phyloP scores from a whole-genome alignment of 2,888 invertebrate species.

The Zeuzera pyrina region DNA sequence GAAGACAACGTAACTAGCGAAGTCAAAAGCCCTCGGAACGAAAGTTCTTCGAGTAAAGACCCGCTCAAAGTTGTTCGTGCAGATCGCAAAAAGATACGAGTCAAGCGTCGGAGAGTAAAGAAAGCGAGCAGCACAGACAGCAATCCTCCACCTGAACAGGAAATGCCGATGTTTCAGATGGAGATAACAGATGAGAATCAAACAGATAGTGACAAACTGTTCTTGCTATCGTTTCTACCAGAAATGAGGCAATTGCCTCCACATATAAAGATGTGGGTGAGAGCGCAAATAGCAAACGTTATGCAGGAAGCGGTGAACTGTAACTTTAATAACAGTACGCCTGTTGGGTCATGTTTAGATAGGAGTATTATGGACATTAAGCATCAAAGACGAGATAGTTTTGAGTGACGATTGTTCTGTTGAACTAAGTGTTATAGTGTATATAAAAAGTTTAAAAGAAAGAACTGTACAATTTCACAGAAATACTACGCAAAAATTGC shows the following conservation, averaged over 20 bases:
- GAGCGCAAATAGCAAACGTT: constrained; percentile 54
- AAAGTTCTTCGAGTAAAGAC: constrained; percentile 26
- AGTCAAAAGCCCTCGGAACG: constrained; percentile 14
- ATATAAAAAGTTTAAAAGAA: no score
- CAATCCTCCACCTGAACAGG: constrained; percentile 37
- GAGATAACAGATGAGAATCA: constrained; percentile 29
- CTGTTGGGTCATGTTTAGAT: constrained; percentile 20
- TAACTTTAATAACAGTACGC: constrained; percentile 39
- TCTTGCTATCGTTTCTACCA: constrained; percentile 54
- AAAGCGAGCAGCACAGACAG: constrained; percentile 6
- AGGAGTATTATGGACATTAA: constrained; percentile 24
- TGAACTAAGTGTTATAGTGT: no score
- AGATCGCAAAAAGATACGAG: constrained; percentile 5
- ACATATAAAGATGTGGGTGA: constrained; percentile 61
- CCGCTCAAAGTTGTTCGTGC: constrained; percentile 18
- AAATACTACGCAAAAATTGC: no score
- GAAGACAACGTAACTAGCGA: constrained; percentile 6
- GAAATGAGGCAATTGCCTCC: constrained; percentile 55
- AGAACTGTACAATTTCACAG: no score
- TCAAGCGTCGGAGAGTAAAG: constrained; percentile 3
- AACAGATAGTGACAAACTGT: constrained; percentile 46
- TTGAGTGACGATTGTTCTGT: constrained; percentile 18
- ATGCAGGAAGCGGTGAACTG: constrained; percentile 60
- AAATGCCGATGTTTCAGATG: constrained; percentile 42
- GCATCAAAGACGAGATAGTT: constrained; percentile 29